A percentile compares a stretch with the other conserved stretches of the same genome.
Conservation (phyloP, 2,113 vertebrate species). For the Rattus rattus region DNA sequence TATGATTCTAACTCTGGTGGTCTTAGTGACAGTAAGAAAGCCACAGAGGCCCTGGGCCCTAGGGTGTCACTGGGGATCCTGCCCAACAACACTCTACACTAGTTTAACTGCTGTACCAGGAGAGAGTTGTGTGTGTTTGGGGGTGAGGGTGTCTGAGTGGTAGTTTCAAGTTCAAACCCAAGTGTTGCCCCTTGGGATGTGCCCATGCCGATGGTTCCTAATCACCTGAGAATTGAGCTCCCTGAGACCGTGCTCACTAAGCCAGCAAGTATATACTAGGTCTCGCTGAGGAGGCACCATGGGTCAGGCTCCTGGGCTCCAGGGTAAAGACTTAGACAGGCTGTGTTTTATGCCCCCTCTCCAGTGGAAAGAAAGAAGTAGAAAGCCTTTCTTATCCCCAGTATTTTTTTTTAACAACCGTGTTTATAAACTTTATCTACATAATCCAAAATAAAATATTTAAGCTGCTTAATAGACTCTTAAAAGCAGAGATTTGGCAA, state of each 20-base stretch:
- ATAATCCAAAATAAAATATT: constrained; percentile 85
- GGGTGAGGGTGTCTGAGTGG: neutral
- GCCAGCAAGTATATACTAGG: neutral
- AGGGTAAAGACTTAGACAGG: neutral
- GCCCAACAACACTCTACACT: neutral
- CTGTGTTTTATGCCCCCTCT: constrained; percentile 26
- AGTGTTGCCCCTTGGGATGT: neutral
- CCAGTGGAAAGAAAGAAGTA: constrained; percentile 51
- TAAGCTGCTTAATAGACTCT: constrained; percentile 80
- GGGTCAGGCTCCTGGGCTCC: neutral
- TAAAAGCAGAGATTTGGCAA: constrained; percentile 64
- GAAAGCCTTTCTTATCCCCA: constrained; percentile 56
- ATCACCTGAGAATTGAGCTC: neutral
- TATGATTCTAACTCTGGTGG: neutral
- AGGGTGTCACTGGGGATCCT: neutral
- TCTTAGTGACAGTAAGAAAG: neutral
- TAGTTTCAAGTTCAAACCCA: neutral
- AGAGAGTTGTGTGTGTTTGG: neutral
- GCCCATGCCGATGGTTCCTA: neutral
- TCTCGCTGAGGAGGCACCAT: neutral
- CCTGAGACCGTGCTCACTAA: neutral
- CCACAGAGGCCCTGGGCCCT: neutral
- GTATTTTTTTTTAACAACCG: constrained; percentile 74
- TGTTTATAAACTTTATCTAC: constrained; percentile 79
- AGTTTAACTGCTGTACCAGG: neutral